Evolutionary conservation across 2,113 vertebrate species (phyloP), one percentile per base, ranked within the genome.

Genomic region (Hypomesus transpacificus): DNA sequence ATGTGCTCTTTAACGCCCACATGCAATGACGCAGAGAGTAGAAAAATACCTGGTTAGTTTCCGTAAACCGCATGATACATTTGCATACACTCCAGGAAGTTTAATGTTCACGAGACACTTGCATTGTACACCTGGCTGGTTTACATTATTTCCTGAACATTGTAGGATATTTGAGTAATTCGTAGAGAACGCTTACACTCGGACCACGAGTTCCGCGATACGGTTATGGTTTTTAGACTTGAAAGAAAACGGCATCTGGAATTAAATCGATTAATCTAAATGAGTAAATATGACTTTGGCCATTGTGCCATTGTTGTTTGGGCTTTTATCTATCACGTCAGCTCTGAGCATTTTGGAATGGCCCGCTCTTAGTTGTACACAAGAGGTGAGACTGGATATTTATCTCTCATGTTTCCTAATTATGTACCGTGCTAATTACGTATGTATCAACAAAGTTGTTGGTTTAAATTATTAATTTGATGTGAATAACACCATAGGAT

Each of bases 361-460:
- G 3, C 69, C 75, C 21, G 56, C 69, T 17, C 69, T 83, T 22
- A 84, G 69, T 59, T 87, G 83, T 54, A 64, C 69, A n/a, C 68
- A 74, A 52, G 17, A 63, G 77, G 85, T 87, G 77, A 79, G 78
- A 9, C 4, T 46, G 4, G 16, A n/a, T 21, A 24, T 39, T 65
- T 46, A 1, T 39, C 26, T 62, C 22, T 62, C 13, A 62, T 34
- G 14, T 7, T 26, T 28, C 26, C 0, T 8, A 31, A 63, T 28
- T 3, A 13, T 14, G 24, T 34, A 9, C n/a, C 7, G 2, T 24
- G 14, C 13, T 46, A 46, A 46, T 46, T 46, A 13, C 39, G 7
- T 46, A 8, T 46, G 39, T 46, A 46, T 7, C 9, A 11, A 46
- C 39, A 46, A 13, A 46, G 2, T 9, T 46, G 39, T 24, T 61